Conservation (phyloP, 2,888 invertebrate genomes). For the Dasysyrphus tricinctus region DNA sequence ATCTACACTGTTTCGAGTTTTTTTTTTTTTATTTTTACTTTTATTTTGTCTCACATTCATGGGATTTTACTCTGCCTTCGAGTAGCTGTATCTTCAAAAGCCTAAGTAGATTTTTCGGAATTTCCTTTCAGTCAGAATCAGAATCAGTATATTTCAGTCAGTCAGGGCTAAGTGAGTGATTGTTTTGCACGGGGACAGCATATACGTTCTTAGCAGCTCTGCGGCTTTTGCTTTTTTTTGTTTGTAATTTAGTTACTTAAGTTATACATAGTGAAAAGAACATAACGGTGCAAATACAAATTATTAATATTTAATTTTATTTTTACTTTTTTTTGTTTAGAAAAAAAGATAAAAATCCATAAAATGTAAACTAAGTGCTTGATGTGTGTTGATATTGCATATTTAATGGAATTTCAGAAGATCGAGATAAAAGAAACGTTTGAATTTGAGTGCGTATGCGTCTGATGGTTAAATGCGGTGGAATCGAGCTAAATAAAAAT, state of each 20-base stretch:
- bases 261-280: neutral
- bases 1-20: slow-evolving; percentile 12
- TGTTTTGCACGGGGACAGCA: slow-evolving; percentile 66
- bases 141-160: slow-evolving; percentile 48
- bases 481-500: neutral
- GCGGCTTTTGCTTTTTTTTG: neutral
- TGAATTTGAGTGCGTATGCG: slow-evolving; percentile 19
- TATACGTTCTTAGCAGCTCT: slow-evolving; percentile 9
- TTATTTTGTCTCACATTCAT: slow-evolving; percentile 28
- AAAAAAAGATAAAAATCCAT: slow-evolving; percentile 28
- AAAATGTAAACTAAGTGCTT: slow-evolving; percentile 38
- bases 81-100: slow-evolving; percentile 7
- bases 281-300: slow-evolving; percentile 23
- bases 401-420: slow-evolving; percentile 27
- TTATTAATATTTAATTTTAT: neutral
- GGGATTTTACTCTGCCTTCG: slow-evolving; percentile 44
- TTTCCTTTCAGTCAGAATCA: slow-evolving; percentile 54
- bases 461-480: neutral
- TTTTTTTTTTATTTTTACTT: slow-evolving; percentile 14
- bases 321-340: neutral
- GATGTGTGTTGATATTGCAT: slow-evolving; percentile 26
- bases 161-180: slow-evolving; percentile 73
- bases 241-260: neutral
- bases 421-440: slow-evolving; percentile 16
- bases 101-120: slow-evolving; percentile 63